These are phyloP conservation scores for Calidris pugnax DNA, from an alignment of 2,113 vertebrate species.

Conservation along the genomic window DNA sequence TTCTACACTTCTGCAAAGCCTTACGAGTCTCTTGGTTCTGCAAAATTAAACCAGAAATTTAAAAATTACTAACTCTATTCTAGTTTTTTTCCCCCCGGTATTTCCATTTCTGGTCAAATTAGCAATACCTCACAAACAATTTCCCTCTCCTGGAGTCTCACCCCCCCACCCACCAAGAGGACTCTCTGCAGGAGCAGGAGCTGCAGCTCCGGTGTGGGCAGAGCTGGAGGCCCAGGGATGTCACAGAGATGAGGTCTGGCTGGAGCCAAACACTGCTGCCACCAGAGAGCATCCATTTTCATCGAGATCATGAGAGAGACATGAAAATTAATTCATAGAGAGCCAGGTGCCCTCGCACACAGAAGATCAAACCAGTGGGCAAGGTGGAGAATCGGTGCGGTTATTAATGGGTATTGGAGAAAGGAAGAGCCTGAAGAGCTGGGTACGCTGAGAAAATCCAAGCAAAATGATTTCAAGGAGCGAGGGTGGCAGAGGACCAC, in stretches of 20 bases:
- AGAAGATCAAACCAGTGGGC: not conserved
- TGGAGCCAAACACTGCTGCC: not conserved
- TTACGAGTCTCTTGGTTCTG: not conserved
- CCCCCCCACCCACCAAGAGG: not conserved
- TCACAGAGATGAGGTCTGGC: not conserved
- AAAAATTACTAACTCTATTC: not conserved
- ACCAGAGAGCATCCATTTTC: not conserved
- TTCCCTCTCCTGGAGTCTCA: not conserved
- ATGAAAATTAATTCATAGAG: not conserved
- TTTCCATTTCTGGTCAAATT: not conserved
- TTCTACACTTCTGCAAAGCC: not conserved
- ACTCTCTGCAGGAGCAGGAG: not conserved
- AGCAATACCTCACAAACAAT: not conserved
- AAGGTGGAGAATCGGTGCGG: not conserved
- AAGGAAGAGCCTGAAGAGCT: not conserved
- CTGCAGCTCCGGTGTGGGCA: rapidly evolving
- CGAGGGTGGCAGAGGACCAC: not conserved
- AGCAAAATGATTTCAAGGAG: not conserved
- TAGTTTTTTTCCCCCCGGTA: not conserved
- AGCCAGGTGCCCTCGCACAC: not conserved
- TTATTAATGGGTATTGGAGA: not conserved
- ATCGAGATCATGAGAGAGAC: not conserved
- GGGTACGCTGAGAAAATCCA: not conserved
- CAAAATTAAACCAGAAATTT: not conserved
- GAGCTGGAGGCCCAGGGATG: not conserved